These are phyloP conservation scores for Oplegnathus fasciatus DNA, from an alignment of 2,113 vertebrate species.

Conservation along the genomic window DNA sequence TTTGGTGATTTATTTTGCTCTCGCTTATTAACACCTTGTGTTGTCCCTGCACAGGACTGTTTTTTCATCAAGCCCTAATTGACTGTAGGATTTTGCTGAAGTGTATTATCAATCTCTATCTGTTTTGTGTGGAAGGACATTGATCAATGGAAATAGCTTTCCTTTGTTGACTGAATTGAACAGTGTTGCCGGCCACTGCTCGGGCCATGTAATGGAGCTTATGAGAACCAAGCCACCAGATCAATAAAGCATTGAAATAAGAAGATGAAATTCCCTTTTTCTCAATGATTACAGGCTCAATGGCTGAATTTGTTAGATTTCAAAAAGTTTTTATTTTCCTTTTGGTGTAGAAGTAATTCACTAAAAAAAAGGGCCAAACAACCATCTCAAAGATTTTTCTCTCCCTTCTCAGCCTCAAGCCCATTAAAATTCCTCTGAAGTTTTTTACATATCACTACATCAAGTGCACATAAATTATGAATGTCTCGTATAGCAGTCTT, in stretches of 20 bases:
- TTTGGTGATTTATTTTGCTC: slow-evolving; percentile 76
- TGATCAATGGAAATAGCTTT: slow-evolving; percentile 87
- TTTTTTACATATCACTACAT: slow-evolving; percentile 88
- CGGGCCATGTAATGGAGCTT: slow-evolving; percentile 78
- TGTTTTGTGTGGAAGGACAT: slow-evolving; percentile 80
- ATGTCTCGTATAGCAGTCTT: slow-evolving; percentile 86
- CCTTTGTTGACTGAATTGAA: slow-evolving; percentile 83
- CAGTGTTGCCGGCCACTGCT: slow-evolving; percentile 73
- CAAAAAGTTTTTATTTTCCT: slow-evolving; percentile 71
- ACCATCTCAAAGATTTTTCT: slow-evolving; percentile 79
- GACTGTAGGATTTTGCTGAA: slow-evolving; percentile 84
- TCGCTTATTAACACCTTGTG: slow-evolving; percentile 75
- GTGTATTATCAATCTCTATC: slow-evolving; percentile 86
- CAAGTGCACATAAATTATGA: slow-evolving; percentile 89
- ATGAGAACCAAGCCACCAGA: slow-evolving; percentile 77
- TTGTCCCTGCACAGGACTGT: slow-evolving; percentile 68
- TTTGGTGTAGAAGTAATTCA: slow-evolving; percentile 72
- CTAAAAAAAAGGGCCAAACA: slow-evolving; percentile 73
- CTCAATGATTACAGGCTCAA: slow-evolving; percentile 68
- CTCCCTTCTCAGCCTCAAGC: slow-evolving; percentile 74
- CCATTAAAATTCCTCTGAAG: slow-evolving; percentile 89
- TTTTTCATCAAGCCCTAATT: slow-evolving; percentile 81
- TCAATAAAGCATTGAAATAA: slow-evolving; percentile 85
- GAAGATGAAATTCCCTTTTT: slow-evolving; percentile 81
- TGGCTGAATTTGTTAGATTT: slow-evolving; percentile 70